Evolutionary conservation across 2,113 vertebrate species (phyloP).

Genomic region (Uropsilus gracilis): DNA sequence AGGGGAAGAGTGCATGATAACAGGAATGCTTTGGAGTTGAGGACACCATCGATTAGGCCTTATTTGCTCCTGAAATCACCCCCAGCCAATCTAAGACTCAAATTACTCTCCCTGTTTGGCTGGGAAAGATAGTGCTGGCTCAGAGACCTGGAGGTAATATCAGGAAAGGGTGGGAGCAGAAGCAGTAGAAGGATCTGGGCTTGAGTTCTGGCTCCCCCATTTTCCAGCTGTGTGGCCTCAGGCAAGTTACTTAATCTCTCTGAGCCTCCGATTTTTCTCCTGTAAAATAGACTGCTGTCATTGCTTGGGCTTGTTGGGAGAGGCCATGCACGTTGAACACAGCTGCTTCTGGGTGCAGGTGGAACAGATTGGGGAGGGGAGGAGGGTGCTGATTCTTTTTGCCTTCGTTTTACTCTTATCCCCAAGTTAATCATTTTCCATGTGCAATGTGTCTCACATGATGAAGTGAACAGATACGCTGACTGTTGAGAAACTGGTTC

Average conservation of each 20-base stretch:
- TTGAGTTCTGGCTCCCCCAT: background rate
- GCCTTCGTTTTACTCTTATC: background rate
- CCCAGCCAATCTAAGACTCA: background rate
- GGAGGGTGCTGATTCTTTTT: background rate
- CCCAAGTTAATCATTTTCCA: background rate
- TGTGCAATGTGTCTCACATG: background rate
- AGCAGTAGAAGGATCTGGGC: background rate
- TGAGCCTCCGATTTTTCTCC: background rate
- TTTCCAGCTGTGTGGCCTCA: background rate
- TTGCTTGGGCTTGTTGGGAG: background rate
- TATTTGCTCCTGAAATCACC: background rate
- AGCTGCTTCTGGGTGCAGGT: background rate
- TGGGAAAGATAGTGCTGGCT: background rate
- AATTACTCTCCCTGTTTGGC: background rate
- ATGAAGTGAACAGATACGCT: background rate
- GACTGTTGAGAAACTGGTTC: background rate
- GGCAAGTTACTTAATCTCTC: background rate
- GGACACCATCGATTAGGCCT: background rate
- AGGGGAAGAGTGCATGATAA: background rate
- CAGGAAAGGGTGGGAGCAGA: background rate
- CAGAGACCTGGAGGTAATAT: no score
- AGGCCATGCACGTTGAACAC: background rate
- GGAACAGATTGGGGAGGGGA: no score
- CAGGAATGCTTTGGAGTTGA: background rate
- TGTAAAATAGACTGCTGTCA: background rate